Evolutionary conservation across 2,113 vertebrate genomes (phyloP), one percentile per base, ranked within the genome.

Genomic region (Hippocampus guttulatus): DNA sequence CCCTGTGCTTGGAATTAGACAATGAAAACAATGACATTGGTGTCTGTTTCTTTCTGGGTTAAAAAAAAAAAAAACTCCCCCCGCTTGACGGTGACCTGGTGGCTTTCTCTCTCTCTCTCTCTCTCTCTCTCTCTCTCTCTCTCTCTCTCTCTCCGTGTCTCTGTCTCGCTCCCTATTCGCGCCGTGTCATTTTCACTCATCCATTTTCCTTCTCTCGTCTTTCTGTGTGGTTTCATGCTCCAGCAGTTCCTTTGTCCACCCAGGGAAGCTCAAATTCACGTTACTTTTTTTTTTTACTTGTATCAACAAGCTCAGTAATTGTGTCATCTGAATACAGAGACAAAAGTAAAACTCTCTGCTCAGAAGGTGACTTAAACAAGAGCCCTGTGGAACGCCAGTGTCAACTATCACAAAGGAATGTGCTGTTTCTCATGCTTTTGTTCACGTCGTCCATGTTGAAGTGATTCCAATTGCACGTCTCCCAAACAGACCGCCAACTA

Each of bases 11-110:
- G 45, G 52, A 88, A 88, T 88, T 86, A 88, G 88, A 90, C 88
- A 90, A 87, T 87, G 88, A 88, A 90, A 90, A 90, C 88, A 89
- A 89, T 88, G 88, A 87, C 84, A 82, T 86, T 87, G 85, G 88
- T 90, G 88, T 88, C 88, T 87, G 84, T 88, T 87, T 87, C 86
- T 86, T 78, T 88, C 81, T 88, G 21, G 58, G 71, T 85, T 14
- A 2, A 40, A 63, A 63, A 64, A 64, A 64, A 64, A 64, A 64
- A n/a, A 51, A 51, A 51, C 49, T 75, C 75, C 82, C 81, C 84
- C 47, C 66, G 38, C 66, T 51, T 67, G 52, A 8, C 2, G 20
- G 52, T n/a, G 33, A 40, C 49, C 30, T 55, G 67, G 23, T 57
- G 51, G 15, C 38, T 23, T 12, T 57, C 61, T 41, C 51, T 45